Conservation (phyloP, 2,113 vertebrate species). For the Chloropsis hardwickii region DNA sequence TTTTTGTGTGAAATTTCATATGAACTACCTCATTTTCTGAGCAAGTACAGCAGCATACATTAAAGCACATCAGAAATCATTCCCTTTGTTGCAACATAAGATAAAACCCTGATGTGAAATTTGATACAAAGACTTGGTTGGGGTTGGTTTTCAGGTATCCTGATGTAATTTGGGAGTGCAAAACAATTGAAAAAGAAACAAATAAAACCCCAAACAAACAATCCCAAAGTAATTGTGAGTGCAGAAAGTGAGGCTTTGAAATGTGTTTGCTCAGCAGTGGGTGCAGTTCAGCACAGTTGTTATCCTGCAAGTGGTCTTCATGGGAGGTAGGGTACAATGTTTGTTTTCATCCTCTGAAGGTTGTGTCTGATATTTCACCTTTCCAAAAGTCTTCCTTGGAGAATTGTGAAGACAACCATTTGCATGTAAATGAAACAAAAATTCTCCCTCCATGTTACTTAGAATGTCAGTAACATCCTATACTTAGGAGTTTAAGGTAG, state of each 20-base stretch:
- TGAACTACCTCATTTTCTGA: neutral
- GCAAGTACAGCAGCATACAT: neutral
- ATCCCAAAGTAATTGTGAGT: neutral
- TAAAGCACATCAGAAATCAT: neutral
- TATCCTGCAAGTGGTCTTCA: neutral
- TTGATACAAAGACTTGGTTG: neutral
- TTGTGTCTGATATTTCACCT: neutral
- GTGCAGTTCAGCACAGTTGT: neutral
- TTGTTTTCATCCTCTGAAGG: neutral
- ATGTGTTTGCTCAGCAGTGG: neutral
- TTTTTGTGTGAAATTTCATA: constrained; percentile 21
- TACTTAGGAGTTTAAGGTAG: neutral
- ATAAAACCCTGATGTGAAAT: neutral
- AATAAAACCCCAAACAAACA: neutral
- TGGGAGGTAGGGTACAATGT: neutral
- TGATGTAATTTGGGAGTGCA: neutral
- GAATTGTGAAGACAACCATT: neutral
- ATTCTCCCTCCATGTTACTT: neutral
- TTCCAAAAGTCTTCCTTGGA: neutral
- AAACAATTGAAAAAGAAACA: neutral
- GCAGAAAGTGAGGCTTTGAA: neutral
- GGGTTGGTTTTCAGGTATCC: neutral
- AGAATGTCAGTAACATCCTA: neutral
- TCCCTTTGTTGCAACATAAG: neutral
- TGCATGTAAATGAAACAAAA: neutral